Evolutionary conservation across 1,140 invertebrate species (phyloP), one percentile per base, ranked within the genome.

Genomic region (Leptonema lineaticorne): DNA sequence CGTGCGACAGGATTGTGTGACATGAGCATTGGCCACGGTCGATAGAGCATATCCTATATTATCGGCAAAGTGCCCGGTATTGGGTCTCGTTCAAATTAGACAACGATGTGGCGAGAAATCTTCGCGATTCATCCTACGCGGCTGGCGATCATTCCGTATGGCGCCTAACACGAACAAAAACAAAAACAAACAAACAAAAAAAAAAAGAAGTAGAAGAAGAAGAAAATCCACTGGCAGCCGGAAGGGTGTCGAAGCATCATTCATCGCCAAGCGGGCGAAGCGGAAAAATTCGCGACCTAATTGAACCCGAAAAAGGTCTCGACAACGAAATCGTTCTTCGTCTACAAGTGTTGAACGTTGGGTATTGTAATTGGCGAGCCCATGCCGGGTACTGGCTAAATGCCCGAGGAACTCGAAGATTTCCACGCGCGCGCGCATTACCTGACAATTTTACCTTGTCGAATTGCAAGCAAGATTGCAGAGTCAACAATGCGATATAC

Each of bases 41-140:
- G 37, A 48, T 48, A 20, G 18, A 20, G 46, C 46, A 18, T 22
- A 11, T 22, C 8, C 50, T 2, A 26, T 53, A 24, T 6, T 11
- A 53, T 53, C 50, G 50, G 50, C 50, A 53, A 8, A 1, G 50
- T 53, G 50, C 50, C 50, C 50, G 14, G 50, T 28, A 58, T 50
- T 30, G 63, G 68, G 64, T 58, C 64, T 50, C 64, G 69, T 63
- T 70, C 65, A 70, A 70, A 67, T 70, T 70, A 70, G 69, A 70
- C 59, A 67, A 48, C 63, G 56, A 70, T 63, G 64, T 65, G 63
- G 64, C 45, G 57, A 70, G 57, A 58, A 27, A 64, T 67, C 41
- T 59, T 11, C 48, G 58, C 64, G 69, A 50, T 58, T 60, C 20
- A 41, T 27, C 37, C 53, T 9, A 30, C 11, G 66, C 64, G 46